Base-by-base conservation (phyloP, 2,888 invertebrate species). In the Scrobipalpa atriplicella region DNA sequence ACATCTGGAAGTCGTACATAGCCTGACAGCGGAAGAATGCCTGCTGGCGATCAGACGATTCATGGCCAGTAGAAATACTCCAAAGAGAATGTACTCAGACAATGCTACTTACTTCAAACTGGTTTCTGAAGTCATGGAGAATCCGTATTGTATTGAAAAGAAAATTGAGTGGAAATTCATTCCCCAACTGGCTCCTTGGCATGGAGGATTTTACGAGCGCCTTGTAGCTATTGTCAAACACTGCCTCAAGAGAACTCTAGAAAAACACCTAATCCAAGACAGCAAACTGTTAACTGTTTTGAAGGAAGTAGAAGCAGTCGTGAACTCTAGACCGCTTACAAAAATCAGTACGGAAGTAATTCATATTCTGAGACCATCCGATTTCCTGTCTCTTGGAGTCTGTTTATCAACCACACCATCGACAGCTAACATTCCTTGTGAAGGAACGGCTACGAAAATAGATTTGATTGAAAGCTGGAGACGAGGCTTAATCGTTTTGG, bases 181-280 rank as follows among this genome's bases (percentile, higher is more conserved):
- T n/a, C n/a, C n/a, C n/a, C n/a, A n/a, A n/a, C n/a, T 71, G 3
- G 68, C 69, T 5, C 70, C 71, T 6, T 71, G 71, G 70, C 47
- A 43, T 18, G 71, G 69, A 9, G 71, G 71, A 6, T 66, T 67
- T 11, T 71, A 71, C 19, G 71, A 71, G 47, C 65, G 71, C 2
- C 60, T 72, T 2, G 38, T 70, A 21, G 68, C 63, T 7, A 10
- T 72, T 0, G 66, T 68, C 6, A 72, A 72, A 60, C 39, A 68
- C 16, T 70, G 67, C 36, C 18, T 72, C 8, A 68, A 68, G 38
- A 47, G 66, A n/a, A 68, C 72, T 11, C 21, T 72, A 9, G 67
- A 67, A 5, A 70, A 69, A 47, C 70, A 69, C 13, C 19, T 69
- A 13, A 9, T 69, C 0, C 65, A 51, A 0, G 60, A 70, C 29